Base-by-base conservation (phyloP, 2,113 vertebrate species). In the Bufo bufo region DNA sequence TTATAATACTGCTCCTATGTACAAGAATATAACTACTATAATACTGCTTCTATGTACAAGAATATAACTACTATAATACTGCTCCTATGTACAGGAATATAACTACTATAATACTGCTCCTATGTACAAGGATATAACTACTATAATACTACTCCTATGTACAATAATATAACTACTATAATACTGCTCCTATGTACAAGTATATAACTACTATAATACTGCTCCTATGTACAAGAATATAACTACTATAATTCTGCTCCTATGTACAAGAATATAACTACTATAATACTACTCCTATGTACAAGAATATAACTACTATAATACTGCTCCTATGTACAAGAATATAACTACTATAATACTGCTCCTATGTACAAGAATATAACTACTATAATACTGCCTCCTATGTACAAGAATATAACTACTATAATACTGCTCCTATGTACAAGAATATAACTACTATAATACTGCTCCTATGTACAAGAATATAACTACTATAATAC, bases 341-440 rank as follows among this genome's bases (percentile, higher is more conserved):
- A 63, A 63, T 63, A 63, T 63, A 20, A 63, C 17, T 63, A 63
- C 17, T 63, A 63, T 63, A 63, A 63, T 63, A 63, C 61, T 63
- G n/a, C n/a, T n/a, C n/a, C n/a, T 61, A 52, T 52, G 50, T 58
- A 58, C 56, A 58, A 58, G 56, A 58, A 58, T 58, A 58, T 58
- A 58, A 58, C 56, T 58, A 58, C 56, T 58, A 63, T 63, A 63
- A 63, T 63, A 63, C 17, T 20, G 19, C 61, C 19, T 8, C 17
- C 19, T n/a, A 58, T 58, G 11, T 58, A 58, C 56, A 58, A 58
- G 56, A 58, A 65, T 8, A 14, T 66, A 66, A 66, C 65, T 66
- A 66, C 65, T 66, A 66, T 66, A 66, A 66, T 66, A 66, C 65
- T 66, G 65, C 65, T 66, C 58, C 56, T 58, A 58, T 58, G 56